A percentile compares a stretch with the other conserved stretches of the same genome.
Evolutionary conservation across 2,113 vertebrate species (phyloP).

Genomic region (Nibea albiflora): DNA sequence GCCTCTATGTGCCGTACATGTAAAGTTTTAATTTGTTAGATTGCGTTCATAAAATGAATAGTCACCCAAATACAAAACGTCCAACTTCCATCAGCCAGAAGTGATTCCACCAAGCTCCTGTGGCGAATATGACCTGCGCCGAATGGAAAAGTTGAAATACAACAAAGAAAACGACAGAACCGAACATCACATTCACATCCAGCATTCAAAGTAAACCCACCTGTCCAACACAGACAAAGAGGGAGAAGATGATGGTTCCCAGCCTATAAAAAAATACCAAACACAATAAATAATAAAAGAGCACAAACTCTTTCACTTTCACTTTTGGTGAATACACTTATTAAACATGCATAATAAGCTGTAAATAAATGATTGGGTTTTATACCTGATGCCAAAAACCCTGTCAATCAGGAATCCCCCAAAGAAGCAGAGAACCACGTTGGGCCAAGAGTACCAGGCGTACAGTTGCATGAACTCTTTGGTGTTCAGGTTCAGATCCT

Average conservation of each 20-base stretch:
- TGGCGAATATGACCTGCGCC: constrained; percentile 91
- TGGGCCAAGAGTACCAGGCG: constrained; percentile 99
- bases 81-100: constrained; percentile 96
- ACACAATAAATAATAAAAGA: not conserved
- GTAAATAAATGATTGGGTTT: constrained; percentile 12
- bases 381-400: constrained; percentile 94
- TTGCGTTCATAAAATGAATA: not conserved
- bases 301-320: constrained; percentile 21
- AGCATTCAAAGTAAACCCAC: constrained; percentile 76
- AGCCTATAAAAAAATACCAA: constrained; percentile 79
- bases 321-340: not conserved
- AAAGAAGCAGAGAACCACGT: constrained; percentile 96
- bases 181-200: not conserved
- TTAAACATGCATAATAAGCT: not conserved
- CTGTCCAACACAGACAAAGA: constrained; percentile 94
- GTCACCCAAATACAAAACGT: constrained; percentile 97
- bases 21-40: not conserved
- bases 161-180: not conserved
- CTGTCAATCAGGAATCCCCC: constrained; percentile 96
- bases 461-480: constrained; percentile 95
- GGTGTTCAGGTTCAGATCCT: constrained; percentile 95
- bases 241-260: constrained; percentile 93
- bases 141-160: not conserved
- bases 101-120: constrained; percentile 87
- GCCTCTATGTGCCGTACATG: no score